These are phyloP conservation scores for Phylloscopus collybita DNA, from an alignment of 2,797 vertebrate species.

Conservation along the genomic window DNA sequence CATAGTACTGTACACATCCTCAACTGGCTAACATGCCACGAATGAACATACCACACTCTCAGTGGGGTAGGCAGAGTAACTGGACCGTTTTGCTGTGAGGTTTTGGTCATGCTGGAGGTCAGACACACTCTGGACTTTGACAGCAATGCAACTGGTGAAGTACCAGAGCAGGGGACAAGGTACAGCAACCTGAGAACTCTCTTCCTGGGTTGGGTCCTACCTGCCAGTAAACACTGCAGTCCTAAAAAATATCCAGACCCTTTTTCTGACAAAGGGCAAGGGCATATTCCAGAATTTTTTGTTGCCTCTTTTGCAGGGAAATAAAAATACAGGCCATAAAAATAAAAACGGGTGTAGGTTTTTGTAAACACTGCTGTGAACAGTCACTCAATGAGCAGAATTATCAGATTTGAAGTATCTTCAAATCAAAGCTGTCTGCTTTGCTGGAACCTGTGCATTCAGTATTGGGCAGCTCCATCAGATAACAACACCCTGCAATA, in stretches of 20 bases:
- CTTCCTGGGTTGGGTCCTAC: neutral
- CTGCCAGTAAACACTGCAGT: neutral
- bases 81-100: neutral
- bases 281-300: neutral
- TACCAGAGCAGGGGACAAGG: fast-evolving
- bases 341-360: neutral
- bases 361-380: neutral
- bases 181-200: neutral
- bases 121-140: neutral
- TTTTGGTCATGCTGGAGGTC: neutral
- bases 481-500: neutral
- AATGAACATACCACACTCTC: neutral
- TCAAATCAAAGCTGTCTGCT: neutral
- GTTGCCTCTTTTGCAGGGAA: neutral
- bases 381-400: neutral
- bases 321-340: neutral
- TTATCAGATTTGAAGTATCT: neutral
- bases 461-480: neutral
- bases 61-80: neutral
- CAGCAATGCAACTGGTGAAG: fast-evolving
- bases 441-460: neutral
- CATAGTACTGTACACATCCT: neutral
- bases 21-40: neutral
- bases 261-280: neutral
- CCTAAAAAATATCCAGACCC: neutral